Base-by-base conservation (phyloP, 1,140 invertebrate genomes). In the Phymorhynchus buccinoides region DNA sequence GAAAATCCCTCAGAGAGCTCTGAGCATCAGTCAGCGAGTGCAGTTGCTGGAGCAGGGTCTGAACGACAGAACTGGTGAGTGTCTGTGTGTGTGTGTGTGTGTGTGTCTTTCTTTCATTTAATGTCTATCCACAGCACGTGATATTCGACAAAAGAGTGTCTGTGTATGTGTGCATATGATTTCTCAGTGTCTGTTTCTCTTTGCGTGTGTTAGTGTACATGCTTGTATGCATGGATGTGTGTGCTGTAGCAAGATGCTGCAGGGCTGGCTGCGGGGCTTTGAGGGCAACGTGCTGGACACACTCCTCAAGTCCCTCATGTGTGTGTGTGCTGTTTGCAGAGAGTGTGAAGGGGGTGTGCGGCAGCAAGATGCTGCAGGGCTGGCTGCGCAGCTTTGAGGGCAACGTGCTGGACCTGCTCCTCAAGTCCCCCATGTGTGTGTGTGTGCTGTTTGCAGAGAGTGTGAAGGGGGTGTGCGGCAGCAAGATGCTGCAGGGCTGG, bases 11-110 rank as follows among this genome's bases (percentile, higher is more conserved):
- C 95, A 96, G 4, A 94, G 94, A 85, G 95, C 95, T 2, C 93
- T 96, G 39, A 95, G 95, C 41, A 96, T 97, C 44, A 94, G 94
- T 18, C 95, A 96, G 88, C 94, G 96, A 85, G 94, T 96, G 62
- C 90, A 93, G 14, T 93, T 97, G 1, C 89, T 97, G 1, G 93
- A 95, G 32, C 94, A 95, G 87, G 96, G 96, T 0, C 93, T 97
- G 0, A 95, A 95, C 85, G 96, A 97, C 90, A 93, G 93, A 87
- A 94, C 95, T 44, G 94, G 95, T 89, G 90, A 88, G 84, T 75
- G 22, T 9, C 0, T n/a, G 27, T 9, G 16, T 1, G 48, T 52
- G 48, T 52, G 0, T n/a, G n/a, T n/a, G n/a, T n/a, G n/a, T n/a
- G n/a, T n/a, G n/a, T n/a, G n/a, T n/a, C n/a, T n/a, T n/a, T n/a